phyloP scores from a whole-genome alignment of 2,888 invertebrate genomes.

The Megaustenia siamemsis region DNA sequence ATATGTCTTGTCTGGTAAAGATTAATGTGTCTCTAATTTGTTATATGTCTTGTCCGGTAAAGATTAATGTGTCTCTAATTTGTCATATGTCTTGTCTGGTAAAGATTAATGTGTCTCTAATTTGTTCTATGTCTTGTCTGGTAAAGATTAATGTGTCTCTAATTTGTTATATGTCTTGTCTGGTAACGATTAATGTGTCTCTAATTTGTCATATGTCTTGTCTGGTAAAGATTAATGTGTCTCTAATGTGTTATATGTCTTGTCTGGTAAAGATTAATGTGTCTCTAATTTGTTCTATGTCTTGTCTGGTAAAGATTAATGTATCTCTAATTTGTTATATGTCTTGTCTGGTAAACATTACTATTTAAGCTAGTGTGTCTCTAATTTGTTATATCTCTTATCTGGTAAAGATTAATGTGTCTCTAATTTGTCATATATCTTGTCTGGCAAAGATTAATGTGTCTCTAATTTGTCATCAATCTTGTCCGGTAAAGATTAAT shows the following conservation, averaged over 20 bases:
- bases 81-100: too few relatives aligned
- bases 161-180: too few relatives aligned
- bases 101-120: too few relatives aligned
- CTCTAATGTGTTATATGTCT: background rate
- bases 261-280: conserved; percentile 79
- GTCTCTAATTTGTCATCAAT: background rate
- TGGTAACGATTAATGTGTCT: background rate
- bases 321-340: conserved; percentile 72
- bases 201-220: background rate
- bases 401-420: conserved; percentile 80
- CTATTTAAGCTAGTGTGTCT: too few relatives aligned
- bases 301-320: conserved; percentile 73
- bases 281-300: background rate
- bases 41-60: too few relatives aligned
- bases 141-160: too few relatives aligned
- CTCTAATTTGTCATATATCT: background rate
- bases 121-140: too few relatives aligned
- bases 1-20: too few relatives aligned
- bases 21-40: too few relatives aligned
- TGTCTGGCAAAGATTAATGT: conserved; percentile 79
- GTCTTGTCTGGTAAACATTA: conserved; percentile 67
- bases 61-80: too few relatives aligned
- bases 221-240: conserved; percentile 80
- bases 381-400: background rate
- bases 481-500: conserved; percentile 73